These are phyloP conservation scores for Luperina nickerlii DNA, from an alignment of 2,888 invertebrate genomes.

Conservation along the genomic window DNA sequence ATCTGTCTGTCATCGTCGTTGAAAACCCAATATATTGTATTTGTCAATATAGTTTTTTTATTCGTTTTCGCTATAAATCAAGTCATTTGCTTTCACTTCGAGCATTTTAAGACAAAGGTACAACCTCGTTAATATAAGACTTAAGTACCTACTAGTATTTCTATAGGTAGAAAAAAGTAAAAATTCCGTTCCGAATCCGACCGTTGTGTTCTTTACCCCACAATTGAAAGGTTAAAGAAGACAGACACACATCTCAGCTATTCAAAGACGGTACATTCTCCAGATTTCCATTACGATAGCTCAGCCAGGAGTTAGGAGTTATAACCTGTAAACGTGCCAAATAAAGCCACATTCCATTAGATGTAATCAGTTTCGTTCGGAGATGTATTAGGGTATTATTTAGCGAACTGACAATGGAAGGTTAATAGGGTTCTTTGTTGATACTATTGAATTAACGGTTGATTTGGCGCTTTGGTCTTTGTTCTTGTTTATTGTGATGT, in stretches of 20 bases:
- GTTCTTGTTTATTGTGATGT: neutral
- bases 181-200: neutral
- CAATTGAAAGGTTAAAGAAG: neutral
- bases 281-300: constrained; percentile 58
- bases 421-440: constrained; percentile 32
- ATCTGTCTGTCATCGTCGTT: too few species aligned
- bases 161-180: neutral
- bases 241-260: constrained; percentile 14
- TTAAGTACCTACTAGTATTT: too few species aligned
- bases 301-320: constrained; percentile 24
- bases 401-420: constrained; percentile 26
- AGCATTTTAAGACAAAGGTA: too few species aligned
- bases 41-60: too few species aligned
- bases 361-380: constrained; percentile 47
- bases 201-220: neutral
- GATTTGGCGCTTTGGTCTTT: neutral
- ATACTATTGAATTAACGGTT: constrained; percentile 3
- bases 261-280: constrained; percentile 38
- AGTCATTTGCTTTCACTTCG: too few species aligned
- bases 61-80: too few species aligned
- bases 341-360: constrained; percentile 49
- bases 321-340: constrained; percentile 47
- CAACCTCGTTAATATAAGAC: too few species aligned
- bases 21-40: too few species aligned
- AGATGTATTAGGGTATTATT: constrained; percentile 50